These are phyloP conservation scores for Aegithalos caudatus DNA, from an alignment of 2,113 vertebrate species.

Conservation along the genomic window DNA sequence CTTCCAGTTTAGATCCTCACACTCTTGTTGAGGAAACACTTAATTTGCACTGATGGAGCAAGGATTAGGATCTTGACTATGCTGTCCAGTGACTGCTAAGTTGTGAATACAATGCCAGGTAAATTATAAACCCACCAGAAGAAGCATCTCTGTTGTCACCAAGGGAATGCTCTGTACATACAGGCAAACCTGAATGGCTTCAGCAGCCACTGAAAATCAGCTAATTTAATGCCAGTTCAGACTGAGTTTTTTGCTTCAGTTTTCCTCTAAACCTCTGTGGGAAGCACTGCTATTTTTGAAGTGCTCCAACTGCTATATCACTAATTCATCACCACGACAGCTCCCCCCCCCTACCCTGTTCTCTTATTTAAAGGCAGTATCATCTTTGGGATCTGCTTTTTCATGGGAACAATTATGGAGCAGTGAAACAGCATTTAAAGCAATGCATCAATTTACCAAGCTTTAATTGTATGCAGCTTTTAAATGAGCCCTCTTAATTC, in stretches of 20 bases:
- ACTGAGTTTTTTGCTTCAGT: neutral
- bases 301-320: neutral
- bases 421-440: constrained; percentile 14
- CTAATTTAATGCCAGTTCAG: neutral
- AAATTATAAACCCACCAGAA: neutral
- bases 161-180: neutral
- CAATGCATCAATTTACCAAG: neutral
- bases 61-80: neutral
- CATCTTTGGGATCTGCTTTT: constrained; percentile 22
- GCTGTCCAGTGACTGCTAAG: neutral
- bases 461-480: constrained; percentile 25
- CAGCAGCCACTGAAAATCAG: neutral
- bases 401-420: neutral
- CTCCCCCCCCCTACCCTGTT: neutral
- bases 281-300: constrained; percentile 1
- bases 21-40: neutral
- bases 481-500: constrained; percentile 41
- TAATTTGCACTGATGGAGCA: neutral
- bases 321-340: constrained; percentile 13
- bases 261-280: neutral
- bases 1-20: neutral
- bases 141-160: neutral
- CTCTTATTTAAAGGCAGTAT: constrained; percentile 6
- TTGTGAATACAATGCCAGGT: neutral
- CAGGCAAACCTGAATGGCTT: neutral